A percentile compares a stretch with the other conserved stretches of the same genome.
Evolutionary conservation across 2,797 vertebrate genomes (phyloP).

Genomic region (Periparus ater): DNA sequence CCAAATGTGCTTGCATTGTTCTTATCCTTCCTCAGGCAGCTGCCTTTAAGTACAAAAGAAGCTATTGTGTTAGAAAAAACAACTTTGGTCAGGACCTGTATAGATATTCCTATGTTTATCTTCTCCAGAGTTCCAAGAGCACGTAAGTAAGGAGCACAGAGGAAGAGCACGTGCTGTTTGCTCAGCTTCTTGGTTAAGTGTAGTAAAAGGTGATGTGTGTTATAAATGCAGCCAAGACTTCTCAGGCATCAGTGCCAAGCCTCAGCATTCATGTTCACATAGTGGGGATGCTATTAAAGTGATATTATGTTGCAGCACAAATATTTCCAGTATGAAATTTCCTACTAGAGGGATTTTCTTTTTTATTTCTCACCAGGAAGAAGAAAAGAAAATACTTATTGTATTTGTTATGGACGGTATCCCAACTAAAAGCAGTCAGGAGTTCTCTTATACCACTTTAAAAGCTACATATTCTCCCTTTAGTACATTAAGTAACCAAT

Average conservation of each 20-base stretch:
- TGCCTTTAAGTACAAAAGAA: slow-evolving; percentile 2
- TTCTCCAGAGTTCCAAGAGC: neutral
- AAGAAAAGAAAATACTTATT: neutral
- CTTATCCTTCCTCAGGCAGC: slow-evolving; percentile 3
- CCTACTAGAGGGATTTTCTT: neutral
- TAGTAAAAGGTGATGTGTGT: neutral
- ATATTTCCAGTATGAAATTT: neutral
- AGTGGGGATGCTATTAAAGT: neutral
- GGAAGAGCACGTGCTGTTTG: neutral
- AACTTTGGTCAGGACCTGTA: neutral
- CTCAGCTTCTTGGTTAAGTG: neutral
- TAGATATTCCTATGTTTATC: neutral
- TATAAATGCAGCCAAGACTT: neutral
- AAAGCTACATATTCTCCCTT: neutral
- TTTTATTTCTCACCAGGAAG: neutral
- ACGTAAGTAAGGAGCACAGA: neutral
- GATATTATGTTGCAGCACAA: neutral
- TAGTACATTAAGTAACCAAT: neutral
- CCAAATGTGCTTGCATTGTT: neutral
- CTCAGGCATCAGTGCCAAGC: neutral
- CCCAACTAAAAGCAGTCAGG: neutral
- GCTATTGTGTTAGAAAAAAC: neutral
- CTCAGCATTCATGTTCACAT: neutral
- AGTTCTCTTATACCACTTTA: neutral
- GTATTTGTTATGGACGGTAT: neutral